phyloP scores from a whole-genome alignment of 2,113 vertebrate species.

The Mola mola region DNA sequence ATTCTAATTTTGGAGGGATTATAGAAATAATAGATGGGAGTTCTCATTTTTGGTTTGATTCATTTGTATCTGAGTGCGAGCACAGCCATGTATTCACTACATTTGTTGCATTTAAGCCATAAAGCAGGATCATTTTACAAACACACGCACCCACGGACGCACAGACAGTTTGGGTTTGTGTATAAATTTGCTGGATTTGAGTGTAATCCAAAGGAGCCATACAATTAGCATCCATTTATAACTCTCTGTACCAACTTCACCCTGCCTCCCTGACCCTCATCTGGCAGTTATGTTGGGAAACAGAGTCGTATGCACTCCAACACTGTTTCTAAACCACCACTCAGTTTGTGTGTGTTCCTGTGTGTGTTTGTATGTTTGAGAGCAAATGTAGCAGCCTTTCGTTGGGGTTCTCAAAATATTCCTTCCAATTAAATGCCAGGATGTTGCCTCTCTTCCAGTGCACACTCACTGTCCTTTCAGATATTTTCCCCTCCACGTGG shows the following conservation, averaged over 20 bases:
- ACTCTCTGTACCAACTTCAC: constrained; percentile 62
- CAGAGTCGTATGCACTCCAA: constrained; percentile 65
- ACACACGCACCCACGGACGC: background rate
- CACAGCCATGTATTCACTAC: background rate
- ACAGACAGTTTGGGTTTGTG: constrained; percentile 9
- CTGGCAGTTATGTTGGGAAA: constrained; percentile 72
- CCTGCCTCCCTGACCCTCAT: constrained; percentile 72
- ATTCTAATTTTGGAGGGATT: constrained; percentile 68
- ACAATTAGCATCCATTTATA: constrained; percentile 78
- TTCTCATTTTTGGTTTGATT: constrained; percentile 28
- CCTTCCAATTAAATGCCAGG: constrained; percentile 53
- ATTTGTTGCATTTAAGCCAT: background rate
- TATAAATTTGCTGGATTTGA: constrained; percentile 37
- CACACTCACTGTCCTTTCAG: constrained; percentile 41
- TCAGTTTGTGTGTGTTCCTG: constrained; percentile 40
- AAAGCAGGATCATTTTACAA: constrained; percentile 7
- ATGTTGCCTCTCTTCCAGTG: constrained; percentile 19
- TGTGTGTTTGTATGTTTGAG: constrained; percentile 11
- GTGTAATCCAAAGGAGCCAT: constrained; percentile 57
- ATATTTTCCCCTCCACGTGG: constrained; percentile 12
- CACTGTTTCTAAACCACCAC: constrained; percentile 71
- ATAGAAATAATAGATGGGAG: constrained; percentile 52
- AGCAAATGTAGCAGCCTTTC: background rate
- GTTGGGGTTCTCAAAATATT: constrained; percentile 51
- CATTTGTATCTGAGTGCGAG: background rate